A percentile compares a stretch with the other conserved stretches of the same genome.
Conservation (phyloP, 2,888 invertebrate genomes). For the Drosophila tripunctata region DNA sequence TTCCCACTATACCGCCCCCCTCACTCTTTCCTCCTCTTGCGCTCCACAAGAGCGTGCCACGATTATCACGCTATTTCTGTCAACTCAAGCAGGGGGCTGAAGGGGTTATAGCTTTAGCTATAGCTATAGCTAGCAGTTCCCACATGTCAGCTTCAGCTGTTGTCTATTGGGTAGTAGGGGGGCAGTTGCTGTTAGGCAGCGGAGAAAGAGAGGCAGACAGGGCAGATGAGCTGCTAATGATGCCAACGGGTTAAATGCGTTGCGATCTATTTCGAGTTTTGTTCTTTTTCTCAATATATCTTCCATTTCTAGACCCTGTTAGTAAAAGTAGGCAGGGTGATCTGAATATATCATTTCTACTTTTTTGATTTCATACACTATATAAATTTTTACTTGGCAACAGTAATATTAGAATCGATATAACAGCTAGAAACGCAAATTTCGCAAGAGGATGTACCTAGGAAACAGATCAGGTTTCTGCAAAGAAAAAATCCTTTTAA, state of each 20-base stretch:
- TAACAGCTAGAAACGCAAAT: too few species aligned
- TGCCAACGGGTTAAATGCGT: slow-evolving; percentile 74
- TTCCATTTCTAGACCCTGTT: background rate
- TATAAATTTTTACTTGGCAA: too few species aligned
- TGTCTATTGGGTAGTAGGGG: slow-evolving; percentile 8
- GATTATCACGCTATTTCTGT: slow-evolving; percentile 81
- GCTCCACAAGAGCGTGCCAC: slow-evolving; percentile 61
- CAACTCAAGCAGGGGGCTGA: slow-evolving; percentile 11
- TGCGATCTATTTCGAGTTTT: slow-evolving; percentile 61
- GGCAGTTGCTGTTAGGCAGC: background rate
- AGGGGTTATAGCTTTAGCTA: too few species aligned
- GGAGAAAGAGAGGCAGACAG: background rate
- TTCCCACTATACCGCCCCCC: background rate
- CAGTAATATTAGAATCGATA: too few species aligned
- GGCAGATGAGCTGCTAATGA: slow-evolving; percentile 71
- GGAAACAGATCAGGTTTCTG: too few species aligned
- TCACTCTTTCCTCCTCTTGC: background rate
- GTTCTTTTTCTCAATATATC: slow-evolving; percentile 5
- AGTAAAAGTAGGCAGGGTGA: background rate
- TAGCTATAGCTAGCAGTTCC: slow-evolving; percentile 31
- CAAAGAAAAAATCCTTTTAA: too few species aligned
- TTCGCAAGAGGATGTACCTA: too few species aligned
- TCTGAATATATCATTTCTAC: background rate
- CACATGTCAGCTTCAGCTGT: slow-evolving; percentile 71
- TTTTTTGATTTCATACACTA: background rate